A percentile compares a stretch with the other conserved stretches of the same genome.
These are phyloP conservation scores for Cacatua alba DNA, from an alignment of 2,113 vertebrate species.

Conservation along the genomic window DNA sequence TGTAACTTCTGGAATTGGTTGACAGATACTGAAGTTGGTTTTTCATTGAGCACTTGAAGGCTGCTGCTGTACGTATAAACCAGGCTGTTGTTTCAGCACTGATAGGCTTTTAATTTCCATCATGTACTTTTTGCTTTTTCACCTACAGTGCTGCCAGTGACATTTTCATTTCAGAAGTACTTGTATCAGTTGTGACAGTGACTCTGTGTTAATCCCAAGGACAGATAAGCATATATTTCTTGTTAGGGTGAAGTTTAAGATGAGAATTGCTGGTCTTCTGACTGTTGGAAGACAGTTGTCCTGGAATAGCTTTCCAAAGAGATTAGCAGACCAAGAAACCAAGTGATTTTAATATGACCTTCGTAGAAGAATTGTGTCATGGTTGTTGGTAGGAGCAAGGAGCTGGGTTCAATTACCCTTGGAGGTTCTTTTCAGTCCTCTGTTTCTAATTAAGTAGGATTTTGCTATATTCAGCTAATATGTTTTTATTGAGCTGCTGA, in stretches of 20 bases:
- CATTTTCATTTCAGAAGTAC: neutral
- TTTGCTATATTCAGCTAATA: slow-evolving; percentile 18
- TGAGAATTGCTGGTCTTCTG: neutral
- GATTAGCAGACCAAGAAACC: slow-evolving; percentile 2
- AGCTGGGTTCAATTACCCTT: slow-evolving; percentile 39
- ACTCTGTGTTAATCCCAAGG: neutral
- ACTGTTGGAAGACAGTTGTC: neutral
- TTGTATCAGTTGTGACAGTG: neutral
- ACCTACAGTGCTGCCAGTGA: neutral
- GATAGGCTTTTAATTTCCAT: neutral
- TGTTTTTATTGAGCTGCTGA: neutral
- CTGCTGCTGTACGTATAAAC: neutral
- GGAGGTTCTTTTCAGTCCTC: neutral
- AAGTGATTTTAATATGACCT: slow-evolving; percentile 41
- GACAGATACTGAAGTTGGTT: neutral
- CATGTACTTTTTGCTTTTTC: neutral
- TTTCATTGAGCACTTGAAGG: neutral
- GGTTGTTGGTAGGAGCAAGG: neutral
- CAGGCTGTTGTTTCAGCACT: neutral
- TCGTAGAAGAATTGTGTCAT: neutral
- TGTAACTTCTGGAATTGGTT: neutral
- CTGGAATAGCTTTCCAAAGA: neutral
- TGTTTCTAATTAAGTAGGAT: slow-evolving; percentile 13
- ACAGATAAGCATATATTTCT: neutral
- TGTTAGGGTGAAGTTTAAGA: neutral